Conservation (phyloP, 2,797 vertebrate genomes). For the Muscicapa comitata region DNA sequence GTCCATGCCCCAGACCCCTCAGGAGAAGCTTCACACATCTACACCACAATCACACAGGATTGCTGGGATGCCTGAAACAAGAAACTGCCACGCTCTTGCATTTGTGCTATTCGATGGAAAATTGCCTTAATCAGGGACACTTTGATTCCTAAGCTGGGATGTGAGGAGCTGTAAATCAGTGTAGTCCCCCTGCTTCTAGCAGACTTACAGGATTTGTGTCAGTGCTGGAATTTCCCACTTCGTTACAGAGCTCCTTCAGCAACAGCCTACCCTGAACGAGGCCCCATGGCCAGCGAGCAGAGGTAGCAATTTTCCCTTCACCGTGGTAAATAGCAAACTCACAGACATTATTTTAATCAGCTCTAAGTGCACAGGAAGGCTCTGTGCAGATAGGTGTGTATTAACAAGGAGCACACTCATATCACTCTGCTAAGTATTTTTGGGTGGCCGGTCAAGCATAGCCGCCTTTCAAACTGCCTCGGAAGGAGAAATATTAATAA, state of each 20-base stretch:
- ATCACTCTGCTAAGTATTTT: conserved; percentile 54
- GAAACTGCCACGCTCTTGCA: background rate
- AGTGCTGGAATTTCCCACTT: conserved; percentile 24
- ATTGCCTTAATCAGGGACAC: background rate
- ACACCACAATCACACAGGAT: background rate
- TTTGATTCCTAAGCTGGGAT: conserved; percentile 1
- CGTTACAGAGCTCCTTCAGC: conserved; percentile 32
- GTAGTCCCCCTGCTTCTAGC: background rate
- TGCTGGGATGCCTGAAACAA: background rate
- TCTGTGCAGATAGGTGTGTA: conserved; percentile 52
- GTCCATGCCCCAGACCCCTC: background rate
- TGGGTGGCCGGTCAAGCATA: conserved; percentile 37
- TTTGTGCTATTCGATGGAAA: background rate
- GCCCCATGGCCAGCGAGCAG: background rate
- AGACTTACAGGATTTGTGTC: conserved; percentile 11
- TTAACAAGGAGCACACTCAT: conserved; percentile 46
- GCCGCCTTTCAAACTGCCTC: conserved; percentile 69
- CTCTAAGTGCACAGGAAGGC: conserved; percentile 51
- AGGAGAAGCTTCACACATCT: background rate
- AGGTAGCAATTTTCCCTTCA: conserved; percentile 23
- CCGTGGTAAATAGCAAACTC: conserved; percentile 15
- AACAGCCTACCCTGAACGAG: background rate
- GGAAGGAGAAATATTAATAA: conserved; percentile 76
- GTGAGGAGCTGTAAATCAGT: conserved; percentile 14
- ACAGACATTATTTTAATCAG: conserved; percentile 52